Base-by-base conservation (phyloP, 2,797 vertebrate species). In the Enteromius treurensis region DNA sequence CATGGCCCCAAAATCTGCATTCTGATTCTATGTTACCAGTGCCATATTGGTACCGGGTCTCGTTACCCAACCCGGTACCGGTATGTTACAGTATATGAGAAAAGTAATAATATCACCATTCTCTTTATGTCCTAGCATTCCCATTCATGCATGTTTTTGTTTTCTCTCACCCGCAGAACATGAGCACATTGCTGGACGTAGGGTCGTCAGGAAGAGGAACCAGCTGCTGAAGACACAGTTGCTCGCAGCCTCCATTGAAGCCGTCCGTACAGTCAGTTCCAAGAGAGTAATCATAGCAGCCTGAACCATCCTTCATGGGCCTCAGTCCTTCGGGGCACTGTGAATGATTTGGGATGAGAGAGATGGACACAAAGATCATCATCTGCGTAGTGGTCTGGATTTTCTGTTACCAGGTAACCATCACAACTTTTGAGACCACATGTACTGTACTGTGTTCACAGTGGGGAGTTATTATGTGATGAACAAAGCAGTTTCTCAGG, bases 191-290 rank as follows among this genome's bases (percentile, higher is more conserved):
- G 93, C 93, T 99, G 92, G 97, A 97, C 0, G 93, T 90, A n/a
- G 96, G 95, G 83, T 99, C 96, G 0, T 96, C 95, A 58, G 95
- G 94, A 79, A 98, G 94, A 60, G 98, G 95, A 53, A 98, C 95
- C 0, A 96, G 96, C 92, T 99, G 97, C 92, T 99, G 98, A 13
- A 99, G 96, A 88, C 98, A 99, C 34, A 99, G 95, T 93, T 99
- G 98, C 92, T 99, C 98, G 0, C 98, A 99, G 88, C 98, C 98
- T 0, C 98, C 98, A 0, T 99, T 99, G 93, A 98, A 98, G 87
- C 98, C 98, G 3, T 99, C 98, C 0, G 97, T 98, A 91, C 98
- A 99, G 93, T 99, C 98, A 0, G 98, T 98, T 83, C 98, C 98
- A 91, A 96, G 96, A 82, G 97, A 96, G 93, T 96, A 97, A 92